Evolutionary conservation across 2,797 vertebrate genomes (phyloP).

Genomic region (Leptodactylus fallax): DNA sequence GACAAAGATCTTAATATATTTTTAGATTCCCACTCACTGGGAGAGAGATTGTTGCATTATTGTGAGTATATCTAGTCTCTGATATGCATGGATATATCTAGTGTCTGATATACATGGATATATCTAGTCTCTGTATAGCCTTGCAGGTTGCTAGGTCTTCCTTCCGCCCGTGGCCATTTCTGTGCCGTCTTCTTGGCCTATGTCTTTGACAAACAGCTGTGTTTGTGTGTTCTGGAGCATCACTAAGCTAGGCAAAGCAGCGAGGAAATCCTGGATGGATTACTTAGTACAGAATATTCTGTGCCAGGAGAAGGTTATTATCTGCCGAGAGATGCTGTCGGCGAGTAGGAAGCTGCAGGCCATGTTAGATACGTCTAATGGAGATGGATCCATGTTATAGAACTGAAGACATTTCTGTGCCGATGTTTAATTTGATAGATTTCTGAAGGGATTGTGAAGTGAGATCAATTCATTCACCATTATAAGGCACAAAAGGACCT

Average conservation of each 20-base stretch:
- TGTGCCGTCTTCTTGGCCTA: slow-evolving; percentile 21
- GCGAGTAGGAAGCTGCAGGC: background rate
- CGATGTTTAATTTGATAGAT: background rate
- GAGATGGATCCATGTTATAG: no score
- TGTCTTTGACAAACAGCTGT: slow-evolving; percentile 35
- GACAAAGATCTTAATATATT: no score
- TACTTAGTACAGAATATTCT: slow-evolving; percentile 62
- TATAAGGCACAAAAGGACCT: no score
- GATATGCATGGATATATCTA: no score
- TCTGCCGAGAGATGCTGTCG: slow-evolving; percentile 60
- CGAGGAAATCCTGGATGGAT: slow-evolving; percentile 66
- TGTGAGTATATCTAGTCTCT: no score
- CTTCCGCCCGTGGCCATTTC: background rate
- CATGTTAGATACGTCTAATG: no score
- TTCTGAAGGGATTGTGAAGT: background rate
- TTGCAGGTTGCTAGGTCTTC: background rate
- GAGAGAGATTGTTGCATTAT: no score
- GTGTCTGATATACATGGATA: no score
- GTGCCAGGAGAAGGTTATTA: slow-evolving; percentile 57
- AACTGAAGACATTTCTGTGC: background rate
- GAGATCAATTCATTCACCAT: background rate
- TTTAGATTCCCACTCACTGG: no score
- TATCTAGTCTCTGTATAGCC: background rate
- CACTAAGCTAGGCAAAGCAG: slow-evolving; percentile 47
- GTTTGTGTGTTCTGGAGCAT: slow-evolving; percentile 56